Conservation (phyloP, 2,888 invertebrate species). For the Plagodis dolabraria region DNA sequence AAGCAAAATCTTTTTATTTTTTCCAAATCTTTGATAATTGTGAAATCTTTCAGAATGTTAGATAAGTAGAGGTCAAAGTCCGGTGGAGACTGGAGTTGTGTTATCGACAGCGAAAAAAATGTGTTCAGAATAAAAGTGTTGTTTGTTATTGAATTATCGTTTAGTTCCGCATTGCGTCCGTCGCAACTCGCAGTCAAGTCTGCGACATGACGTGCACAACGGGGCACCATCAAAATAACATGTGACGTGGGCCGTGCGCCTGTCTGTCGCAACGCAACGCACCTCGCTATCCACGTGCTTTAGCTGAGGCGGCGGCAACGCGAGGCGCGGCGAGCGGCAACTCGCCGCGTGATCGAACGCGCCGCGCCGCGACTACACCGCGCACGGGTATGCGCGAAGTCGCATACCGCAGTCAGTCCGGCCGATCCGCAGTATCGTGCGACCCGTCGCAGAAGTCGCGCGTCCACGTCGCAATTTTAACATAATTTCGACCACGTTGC, state of each 20-base stretch:
- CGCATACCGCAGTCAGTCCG: constrained; percentile 21
- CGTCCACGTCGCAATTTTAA: constrained; percentile 4
- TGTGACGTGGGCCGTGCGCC: constrained; percentile 1
- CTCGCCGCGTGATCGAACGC: neutral
- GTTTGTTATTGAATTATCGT: too few species aligned
- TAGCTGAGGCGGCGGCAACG: neutral
- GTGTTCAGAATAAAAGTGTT: too few species aligned
- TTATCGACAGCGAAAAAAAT: too few species aligned
- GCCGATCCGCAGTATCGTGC: constrained; percentile 31
- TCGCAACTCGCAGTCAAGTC: too few species aligned
- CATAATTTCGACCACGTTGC: too few species aligned
- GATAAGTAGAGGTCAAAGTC: too few species aligned
- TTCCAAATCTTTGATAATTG: too few species aligned
- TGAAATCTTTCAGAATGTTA: too few species aligned
- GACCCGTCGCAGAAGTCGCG: constrained; percentile 36
- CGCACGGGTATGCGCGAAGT: constrained; percentile 25
- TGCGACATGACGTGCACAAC: neutral
- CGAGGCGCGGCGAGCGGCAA: neutral
- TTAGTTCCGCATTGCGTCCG: too few species aligned
- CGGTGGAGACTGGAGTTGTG: too few species aligned
- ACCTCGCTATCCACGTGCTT: neutral
- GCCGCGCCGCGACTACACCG: constrained; percentile 2
- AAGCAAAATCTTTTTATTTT: too few species aligned
- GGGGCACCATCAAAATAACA: too few species aligned
- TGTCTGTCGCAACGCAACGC: neutral